phyloP scores from a whole-genome alignment of 1,140 invertebrate genomes.

The Streblospio benedicti region DNA sequence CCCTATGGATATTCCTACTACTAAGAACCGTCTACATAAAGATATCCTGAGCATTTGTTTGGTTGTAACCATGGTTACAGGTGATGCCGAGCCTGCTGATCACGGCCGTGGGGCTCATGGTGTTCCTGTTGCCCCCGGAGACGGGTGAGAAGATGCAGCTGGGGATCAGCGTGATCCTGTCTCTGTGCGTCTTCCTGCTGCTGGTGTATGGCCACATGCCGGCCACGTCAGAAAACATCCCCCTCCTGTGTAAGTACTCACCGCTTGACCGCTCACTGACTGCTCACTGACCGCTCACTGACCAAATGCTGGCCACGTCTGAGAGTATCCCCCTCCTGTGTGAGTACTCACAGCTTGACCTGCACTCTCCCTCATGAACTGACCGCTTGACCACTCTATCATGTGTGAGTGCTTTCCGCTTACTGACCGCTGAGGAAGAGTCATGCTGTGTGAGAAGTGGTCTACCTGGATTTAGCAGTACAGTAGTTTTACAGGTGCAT shows the following conservation, averaged over 20 bases:
- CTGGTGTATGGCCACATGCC: slow-evolving; percentile 73
- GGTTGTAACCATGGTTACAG: no score
- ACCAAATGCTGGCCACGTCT: background rate
- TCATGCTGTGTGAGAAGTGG: no score
- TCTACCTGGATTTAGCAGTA: no score
- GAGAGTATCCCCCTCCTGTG: background rate
- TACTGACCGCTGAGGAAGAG: no score
- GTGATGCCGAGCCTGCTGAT: slow-evolving; percentile 12
- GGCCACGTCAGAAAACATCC: slow-evolving; percentile 91
- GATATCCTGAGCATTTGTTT: no score
- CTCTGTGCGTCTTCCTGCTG: slow-evolving; percentile 42
- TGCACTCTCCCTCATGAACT: background rate
- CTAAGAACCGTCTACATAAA: no score
- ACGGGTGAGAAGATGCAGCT: slow-evolving; percentile 98
- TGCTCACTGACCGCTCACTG: no score
- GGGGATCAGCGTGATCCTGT: slow-evolving; percentile 66
- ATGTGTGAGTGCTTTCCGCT: no score
- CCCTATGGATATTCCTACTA: no score
- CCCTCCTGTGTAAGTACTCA: slow-evolving; percentile 72
- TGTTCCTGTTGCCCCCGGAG: slow-evolving; percentile 93
- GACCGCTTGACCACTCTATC: background rate
- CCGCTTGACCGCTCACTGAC: no score
- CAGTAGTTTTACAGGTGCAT: no score
- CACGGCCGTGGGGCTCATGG: slow-evolving; percentile 9
- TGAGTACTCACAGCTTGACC: background rate